Percentiles rank a stretch among this genome's conserved stretches.
phyloP scores from a whole-genome alignment of 2,113 vertebrate genomes.

The Nestor notabilis region DNA sequence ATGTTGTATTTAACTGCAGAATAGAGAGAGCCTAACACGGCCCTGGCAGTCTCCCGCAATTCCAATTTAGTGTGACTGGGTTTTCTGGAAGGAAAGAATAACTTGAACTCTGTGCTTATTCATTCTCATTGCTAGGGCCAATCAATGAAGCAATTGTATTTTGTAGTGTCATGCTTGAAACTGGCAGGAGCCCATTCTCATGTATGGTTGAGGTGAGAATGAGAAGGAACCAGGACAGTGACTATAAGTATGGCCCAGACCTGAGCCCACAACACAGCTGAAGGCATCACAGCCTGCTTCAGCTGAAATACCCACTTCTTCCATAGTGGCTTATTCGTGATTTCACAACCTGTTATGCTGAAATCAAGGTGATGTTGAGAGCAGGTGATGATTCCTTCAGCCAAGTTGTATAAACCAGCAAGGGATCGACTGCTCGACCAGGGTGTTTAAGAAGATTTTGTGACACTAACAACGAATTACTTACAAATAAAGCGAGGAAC shows the following conservation, averaged over 20 bases:
- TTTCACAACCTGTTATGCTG: background rate
- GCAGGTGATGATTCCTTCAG: background rate
- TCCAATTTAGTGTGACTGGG: constrained; percentile 16
- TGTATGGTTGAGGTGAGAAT: background rate
- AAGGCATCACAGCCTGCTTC: background rate
- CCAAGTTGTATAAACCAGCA: background rate
- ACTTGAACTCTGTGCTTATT: background rate
- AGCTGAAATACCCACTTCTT: background rate
- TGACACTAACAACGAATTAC: background rate
- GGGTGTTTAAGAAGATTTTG: background rate
- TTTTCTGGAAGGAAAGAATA: constrained; percentile 39
- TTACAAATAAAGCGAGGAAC: background rate
- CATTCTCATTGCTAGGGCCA: background rate
- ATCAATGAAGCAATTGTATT: constrained; percentile 40
- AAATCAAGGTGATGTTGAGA: background rate
- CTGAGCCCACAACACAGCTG: background rate
- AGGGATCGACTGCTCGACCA: background rate
- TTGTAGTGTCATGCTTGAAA: background rate
- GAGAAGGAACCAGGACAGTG: background rate
- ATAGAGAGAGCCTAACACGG: background rate
- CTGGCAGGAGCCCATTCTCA: background rate
- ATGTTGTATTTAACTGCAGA: constrained; percentile 27
- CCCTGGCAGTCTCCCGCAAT: constrained; percentile 25
- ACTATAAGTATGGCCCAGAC: background rate
- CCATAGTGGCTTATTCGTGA: background rate